Base-by-base conservation (phyloP, 1,140 invertebrate genomes). In the Galendromus occidentalis region DNA sequence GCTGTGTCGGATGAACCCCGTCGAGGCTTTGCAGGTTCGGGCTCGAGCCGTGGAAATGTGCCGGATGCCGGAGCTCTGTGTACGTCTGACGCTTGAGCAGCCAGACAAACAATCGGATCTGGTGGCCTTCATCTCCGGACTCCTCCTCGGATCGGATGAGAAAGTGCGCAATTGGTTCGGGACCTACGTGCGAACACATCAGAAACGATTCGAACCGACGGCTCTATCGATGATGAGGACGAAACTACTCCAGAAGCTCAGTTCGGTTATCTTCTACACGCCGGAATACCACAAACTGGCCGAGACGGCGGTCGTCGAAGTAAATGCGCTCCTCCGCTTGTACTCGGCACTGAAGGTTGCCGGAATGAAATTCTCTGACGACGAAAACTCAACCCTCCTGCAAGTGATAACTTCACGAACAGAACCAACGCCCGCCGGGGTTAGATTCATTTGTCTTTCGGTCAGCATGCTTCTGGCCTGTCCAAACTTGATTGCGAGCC, bases 381-480 rank as follows among this genome's bases (percentile, higher is more conserved):
- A 96, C 68, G 93, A 97, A 79, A 84, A 92, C 18, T 80, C 82
- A 59, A 78, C 85, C 29, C 78, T 97, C 22, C 81, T 95, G 0
- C 82, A 87, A 70, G 75, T 97, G 39, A 80, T 96, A 6, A 94
- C 90, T 2, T 86, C 86, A 14, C 87, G 86, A 73, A 91, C 91
- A 2, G 86, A 87, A n/a, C 84, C 86, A 1, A 88, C 85, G 39
- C 83, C 86, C 42, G 87, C 91, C 47, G 92, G 91, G 2, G 86
- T 93, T 1, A 77, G 91, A 72, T 95, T 96, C 76, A 89, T 94
- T 0, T 92, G 90, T 0, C 79, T 96, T 44, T 88, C 87, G 17
- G 79, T 98, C 0, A 95, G 91, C 74, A 93, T 94, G 85, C 80
- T 98, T 0, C 86, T 97, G 44, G 88, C 91, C 0, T 95, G 90